Base-by-base conservation (phyloP, 2,888 invertebrate species). In the Alviniconcha strummeri region DNA sequence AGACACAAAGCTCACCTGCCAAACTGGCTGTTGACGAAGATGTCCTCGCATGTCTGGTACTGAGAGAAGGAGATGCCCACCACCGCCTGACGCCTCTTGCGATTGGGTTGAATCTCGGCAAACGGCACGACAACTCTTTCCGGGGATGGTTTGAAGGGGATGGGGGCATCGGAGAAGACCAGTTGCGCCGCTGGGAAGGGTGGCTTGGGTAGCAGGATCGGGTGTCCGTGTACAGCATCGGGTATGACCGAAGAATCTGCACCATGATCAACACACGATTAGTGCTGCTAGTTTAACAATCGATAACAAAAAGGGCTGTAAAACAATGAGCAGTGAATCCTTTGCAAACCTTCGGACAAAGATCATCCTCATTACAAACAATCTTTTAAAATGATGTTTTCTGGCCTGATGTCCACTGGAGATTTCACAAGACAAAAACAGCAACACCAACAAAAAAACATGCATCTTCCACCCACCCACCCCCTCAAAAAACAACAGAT, bases 91-190 rank as follows among this genome's bases (percentile, higher is more conserved):
- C 77, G 67, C 13, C 60, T 82, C 67, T 19, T 82, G 8, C 52
- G 15, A 11, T n/a, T 8, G 19, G 55, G 54, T 2, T n/a, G 8
- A 11, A n/a, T 60, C 7, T 60, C 76, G 8, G 77, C 56, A 4
- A 69, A 15, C 69, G 55, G 55, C 54, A 80, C 80, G 3, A 54
- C 17, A 7, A 78, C 19, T 15, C 17, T 64, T 13, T n/a, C 9
- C 15, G 69, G n/a, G 9, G 64, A 60, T 3, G 64, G 79, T 8
- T 9, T n/a, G 79, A 79, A 85, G 9, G 87, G 86, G 19, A 87
- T 81, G 36, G 86, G 87, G 17, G 87, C 87, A 80, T 87, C 84
- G 0, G 87, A 87, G 52, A 81, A 69, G 19, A n/a, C 81, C 8
- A 80, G 13, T 36, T 52, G 13, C 15, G 81, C 83, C 0, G 80